A percentile compares a stretch with the other conserved stretches of the same genome.
Conservation (phyloP, 2,113 vertebrate species). For the Amazona guildingii region DNA sequence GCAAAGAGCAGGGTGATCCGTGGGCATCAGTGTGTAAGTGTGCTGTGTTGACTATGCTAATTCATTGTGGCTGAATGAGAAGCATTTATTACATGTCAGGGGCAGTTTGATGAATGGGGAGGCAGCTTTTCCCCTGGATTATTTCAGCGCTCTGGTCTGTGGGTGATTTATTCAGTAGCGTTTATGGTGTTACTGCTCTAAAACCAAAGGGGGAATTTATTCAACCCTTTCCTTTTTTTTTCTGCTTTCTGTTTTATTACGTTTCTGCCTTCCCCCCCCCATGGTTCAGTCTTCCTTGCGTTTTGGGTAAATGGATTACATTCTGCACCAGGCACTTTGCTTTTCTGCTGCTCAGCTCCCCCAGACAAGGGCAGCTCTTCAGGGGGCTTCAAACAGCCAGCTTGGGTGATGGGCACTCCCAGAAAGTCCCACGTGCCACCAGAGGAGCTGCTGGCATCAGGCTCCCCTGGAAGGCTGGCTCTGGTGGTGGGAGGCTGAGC, state of each 20-base stretch:
- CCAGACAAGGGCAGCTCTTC: neutral
- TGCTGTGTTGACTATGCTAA: neutral
- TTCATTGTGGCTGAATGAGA: neutral
- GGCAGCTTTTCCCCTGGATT: neutral
- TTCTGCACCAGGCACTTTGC: neutral
- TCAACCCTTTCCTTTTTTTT: slow-evolving; percentile 18
- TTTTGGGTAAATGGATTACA: neutral
- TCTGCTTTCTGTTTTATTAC: neutral
- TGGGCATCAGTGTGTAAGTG: neutral
- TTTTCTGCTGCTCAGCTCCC: neutral
- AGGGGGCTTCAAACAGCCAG: neutral
- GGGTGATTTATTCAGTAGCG: slow-evolving; percentile 37
- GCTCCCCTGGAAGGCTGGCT: neutral
- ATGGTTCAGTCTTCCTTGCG: neutral
- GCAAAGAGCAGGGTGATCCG: neutral
- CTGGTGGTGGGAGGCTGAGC: neutral
- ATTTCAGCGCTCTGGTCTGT: slow-evolving; percentile 25
- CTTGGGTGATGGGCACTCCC: neutral
- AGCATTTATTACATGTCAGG: slow-evolving; percentile 22
- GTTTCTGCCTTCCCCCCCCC: neutral
- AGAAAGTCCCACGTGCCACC: neutral
- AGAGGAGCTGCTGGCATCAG: neutral
- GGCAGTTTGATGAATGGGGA: slow-evolving; percentile 31
- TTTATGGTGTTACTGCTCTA: slow-evolving; percentile 23
- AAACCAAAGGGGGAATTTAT: slow-evolving; percentile 55